A percentile compares a stretch with the other conserved stretches of the same genome.
phyloP scores from a whole-genome alignment of 2,797 vertebrate species.

The Toxotes lorentzi region DNA sequence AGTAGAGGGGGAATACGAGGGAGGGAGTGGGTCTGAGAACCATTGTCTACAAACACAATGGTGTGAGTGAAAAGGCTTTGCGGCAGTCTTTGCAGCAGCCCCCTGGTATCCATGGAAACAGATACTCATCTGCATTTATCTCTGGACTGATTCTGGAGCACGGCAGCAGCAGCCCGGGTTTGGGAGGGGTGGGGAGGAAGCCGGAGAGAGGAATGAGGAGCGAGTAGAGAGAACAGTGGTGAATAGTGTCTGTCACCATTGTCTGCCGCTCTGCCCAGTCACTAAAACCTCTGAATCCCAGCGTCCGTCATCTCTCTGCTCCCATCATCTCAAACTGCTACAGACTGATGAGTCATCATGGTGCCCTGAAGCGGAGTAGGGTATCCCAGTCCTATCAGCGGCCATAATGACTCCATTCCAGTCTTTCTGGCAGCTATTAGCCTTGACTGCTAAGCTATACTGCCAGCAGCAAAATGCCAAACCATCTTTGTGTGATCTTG shows the following conservation, averaged over 20 bases:
- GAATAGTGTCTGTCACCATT: conserved; percentile 59
- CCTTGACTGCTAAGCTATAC: conserved; percentile 5
- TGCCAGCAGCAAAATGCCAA: conserved; percentile 29
- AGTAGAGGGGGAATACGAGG: conserved; percentile 41
- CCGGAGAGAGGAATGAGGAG: neutral
- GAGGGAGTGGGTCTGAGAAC: conserved; percentile 69
- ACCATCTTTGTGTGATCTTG: conserved; percentile 38
- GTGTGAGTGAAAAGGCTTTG: conserved; percentile 81
- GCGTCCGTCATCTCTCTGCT: conserved; percentile 31
- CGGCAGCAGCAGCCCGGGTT: conserved; percentile 27
- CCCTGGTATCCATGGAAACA: conserved; percentile 88
- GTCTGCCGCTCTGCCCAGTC: conserved; percentile 18
- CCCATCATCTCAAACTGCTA: conserved; percentile 33
- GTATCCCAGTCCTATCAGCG: conserved; percentile 38
- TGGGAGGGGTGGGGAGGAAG: conserved; percentile 20
- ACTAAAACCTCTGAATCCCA: conserved; percentile 27
- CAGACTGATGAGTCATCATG: conserved; percentile 57
- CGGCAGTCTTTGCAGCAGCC: conserved; percentile 83
- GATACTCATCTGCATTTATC: conserved; percentile 83
- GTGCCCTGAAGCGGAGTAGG: conserved; percentile 38
- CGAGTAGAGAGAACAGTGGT: conserved; percentile 18
- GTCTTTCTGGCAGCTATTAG: conserved; percentile 4
- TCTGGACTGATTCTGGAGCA: conserved; percentile 64
- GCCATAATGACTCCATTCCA: conserved; percentile 32
- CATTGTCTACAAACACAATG: conserved; percentile 87